Conservation (phyloP, 2,797 vertebrate genomes). For the Potorous gilbertii region DNA sequence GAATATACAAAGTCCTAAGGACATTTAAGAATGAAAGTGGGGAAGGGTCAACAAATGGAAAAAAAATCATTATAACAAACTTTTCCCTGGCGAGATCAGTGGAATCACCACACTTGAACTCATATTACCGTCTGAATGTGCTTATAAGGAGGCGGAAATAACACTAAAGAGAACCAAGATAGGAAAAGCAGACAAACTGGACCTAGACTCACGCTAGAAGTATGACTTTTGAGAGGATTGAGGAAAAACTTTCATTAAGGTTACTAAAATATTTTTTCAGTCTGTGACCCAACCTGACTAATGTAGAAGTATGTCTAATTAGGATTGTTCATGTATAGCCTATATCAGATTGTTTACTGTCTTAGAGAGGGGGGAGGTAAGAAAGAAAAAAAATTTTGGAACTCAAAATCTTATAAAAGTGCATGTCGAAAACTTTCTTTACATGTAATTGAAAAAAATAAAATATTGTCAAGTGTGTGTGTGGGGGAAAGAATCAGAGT, state of each 20-base stretch:
- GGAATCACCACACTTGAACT: background rate
- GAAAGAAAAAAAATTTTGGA: no score
- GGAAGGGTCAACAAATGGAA: background rate
- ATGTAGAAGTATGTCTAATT: no score
- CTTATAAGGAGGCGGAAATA: background rate
- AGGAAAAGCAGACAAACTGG: background rate
- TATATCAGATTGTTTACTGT: no score
- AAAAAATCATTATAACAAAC: background rate
- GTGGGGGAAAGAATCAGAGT: background rate
- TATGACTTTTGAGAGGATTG: background rate
- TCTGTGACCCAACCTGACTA: background rate
- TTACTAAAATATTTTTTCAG: constrained; percentile 37
- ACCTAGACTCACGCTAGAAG: background rate
- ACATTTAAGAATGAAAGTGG: background rate
- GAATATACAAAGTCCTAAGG: background rate
- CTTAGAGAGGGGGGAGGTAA: no score
- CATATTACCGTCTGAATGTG: background rate
- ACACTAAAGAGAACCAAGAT: background rate
- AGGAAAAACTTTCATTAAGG: background rate
- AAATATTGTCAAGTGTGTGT: no score
- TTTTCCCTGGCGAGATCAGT: background rate
- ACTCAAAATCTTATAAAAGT: no score
- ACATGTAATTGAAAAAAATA: no score
- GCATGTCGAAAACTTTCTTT: no score
- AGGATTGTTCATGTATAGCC: no score